These are phyloP conservation scores for Galeopterus variegatus DNA, from an alignment of 2,113 vertebrate genomes.

Conservation along the genomic window DNA sequence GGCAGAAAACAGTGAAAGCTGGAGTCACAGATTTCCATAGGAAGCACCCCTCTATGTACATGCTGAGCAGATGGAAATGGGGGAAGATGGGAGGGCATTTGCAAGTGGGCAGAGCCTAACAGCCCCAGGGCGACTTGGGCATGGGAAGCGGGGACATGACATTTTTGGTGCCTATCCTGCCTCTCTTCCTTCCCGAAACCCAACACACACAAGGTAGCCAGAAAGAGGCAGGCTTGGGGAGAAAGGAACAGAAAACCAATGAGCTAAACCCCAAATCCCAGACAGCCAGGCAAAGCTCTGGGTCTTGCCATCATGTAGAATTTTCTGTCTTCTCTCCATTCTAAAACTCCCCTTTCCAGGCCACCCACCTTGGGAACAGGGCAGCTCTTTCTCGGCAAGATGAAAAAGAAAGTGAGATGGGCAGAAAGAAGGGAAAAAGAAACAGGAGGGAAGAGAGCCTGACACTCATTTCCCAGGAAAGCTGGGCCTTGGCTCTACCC, in stretches of 20 bases:
- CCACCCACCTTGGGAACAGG: slow-evolving; percentile 52
- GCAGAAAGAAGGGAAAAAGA: background rate
- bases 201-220: background rate
- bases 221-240: background rate
- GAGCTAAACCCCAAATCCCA: slow-evolving; percentile 43
- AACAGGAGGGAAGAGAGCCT: background rate
- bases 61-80: slow-evolving; percentile 1
- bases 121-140: background rate
- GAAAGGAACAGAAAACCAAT: background rate
- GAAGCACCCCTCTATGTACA: background rate
- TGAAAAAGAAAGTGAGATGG: slow-evolving; percentile 62
- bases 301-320: background rate
- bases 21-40: slow-evolving; percentile 43
- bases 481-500: background rate
- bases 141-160: background rate
- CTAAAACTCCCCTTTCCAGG: background rate
- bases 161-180: background rate
- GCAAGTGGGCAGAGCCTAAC: slow-evolving; percentile 4
- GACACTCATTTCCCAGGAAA: background rate
- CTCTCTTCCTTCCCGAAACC: background rate
- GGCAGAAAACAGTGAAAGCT: slow-evolving; percentile 22
- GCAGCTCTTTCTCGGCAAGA: slow-evolving; percentile 1
- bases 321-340: slow-evolving; percentile 28
- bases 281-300: slow-evolving; percentile 30
- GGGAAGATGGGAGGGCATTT: background rate